Conservation (phyloP, 1,140 invertebrate genomes). For the Cotesia chilonis region DNA sequence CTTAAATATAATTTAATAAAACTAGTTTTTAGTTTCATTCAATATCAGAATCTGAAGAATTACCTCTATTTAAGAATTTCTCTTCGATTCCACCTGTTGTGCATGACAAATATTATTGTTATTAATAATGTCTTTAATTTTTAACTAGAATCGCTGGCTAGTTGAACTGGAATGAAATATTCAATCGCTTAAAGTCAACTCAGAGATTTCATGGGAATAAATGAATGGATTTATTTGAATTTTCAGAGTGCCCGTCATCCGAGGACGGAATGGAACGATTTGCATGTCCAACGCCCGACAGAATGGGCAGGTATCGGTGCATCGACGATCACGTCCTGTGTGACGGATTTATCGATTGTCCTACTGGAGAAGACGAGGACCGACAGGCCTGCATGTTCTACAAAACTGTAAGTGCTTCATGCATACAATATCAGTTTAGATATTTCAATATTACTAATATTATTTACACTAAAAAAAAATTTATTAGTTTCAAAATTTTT, state of each 20-base stretch:
- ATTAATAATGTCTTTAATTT: neutral
- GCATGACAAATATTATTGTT: constrained; percentile 22
- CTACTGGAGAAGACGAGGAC: constrained; percentile 91
- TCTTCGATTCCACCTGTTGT: constrained; percentile 27
- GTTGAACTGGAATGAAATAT: too few species aligned
- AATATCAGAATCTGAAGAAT: constrained; percentile 1
- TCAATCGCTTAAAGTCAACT: too few species aligned
- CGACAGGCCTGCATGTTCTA: constrained; percentile 95
- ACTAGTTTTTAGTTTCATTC: neutral
- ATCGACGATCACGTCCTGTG: constrained; percentile 96
- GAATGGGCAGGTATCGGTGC: constrained; percentile 90
- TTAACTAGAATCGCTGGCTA: neutral
- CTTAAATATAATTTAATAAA: too few species aligned
- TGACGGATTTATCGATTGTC: constrained; percentile 94
- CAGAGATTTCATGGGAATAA: too few species aligned
- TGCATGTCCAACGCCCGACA: constrained; percentile 89
- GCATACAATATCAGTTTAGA: too few species aligned
- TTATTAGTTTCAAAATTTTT: too few species aligned
- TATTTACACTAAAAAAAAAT: too few species aligned
- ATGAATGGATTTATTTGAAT: constrained; percentile 43
- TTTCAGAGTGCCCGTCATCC: constrained; percentile 89
- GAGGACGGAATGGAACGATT: constrained; percentile 94
- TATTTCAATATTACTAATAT: too few species aligned
- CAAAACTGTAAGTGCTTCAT: constrained; percentile 82
- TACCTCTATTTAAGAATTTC: constrained; percentile 3